Conservation (phyloP, 92 coral and sea anemone species). For the Blastomussa wellsi region DNA sequence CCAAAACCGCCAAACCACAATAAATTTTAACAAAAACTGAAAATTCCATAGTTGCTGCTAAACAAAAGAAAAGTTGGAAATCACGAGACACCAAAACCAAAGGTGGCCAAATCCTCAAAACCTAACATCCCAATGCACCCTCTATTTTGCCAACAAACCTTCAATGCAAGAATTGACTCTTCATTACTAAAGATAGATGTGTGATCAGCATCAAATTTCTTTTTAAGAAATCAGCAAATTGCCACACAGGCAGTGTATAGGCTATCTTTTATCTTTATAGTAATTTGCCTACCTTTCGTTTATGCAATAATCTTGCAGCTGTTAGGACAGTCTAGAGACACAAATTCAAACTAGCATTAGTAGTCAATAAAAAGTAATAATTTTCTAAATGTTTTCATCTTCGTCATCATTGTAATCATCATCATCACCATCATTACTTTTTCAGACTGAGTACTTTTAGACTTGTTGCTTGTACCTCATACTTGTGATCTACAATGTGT, state of each 20-base stretch:
- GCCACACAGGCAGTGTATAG: background rate
- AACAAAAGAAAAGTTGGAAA: too few species aligned
- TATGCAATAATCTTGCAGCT: slow-evolving; percentile 29
- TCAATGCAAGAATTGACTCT: background rate
- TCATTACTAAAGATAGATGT: background rate
- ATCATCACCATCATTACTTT: background rate
- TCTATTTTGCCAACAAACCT: too few species aligned
- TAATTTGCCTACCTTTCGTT: slow-evolving; percentile 21
- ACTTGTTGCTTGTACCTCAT: background rate
- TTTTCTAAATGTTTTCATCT: too few species aligned
- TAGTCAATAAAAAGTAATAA: too few species aligned
- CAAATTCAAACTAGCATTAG: background rate
- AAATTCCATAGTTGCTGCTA: too few species aligned
- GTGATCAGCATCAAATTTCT: background rate
- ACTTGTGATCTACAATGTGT: background rate
- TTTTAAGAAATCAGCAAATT: too few species aligned
- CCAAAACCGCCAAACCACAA: too few species aligned
- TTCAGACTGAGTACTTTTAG: background rate
- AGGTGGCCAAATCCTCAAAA: too few species aligned
- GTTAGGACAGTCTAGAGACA: background rate
- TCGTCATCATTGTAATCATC: too few species aligned
- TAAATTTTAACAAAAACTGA: too few species aligned
- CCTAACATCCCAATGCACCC: too few species aligned
- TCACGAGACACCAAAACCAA: too few species aligned
- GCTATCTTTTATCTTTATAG: background rate